Evolutionary conservation across 2,888 invertebrate species (phyloP), one percentile per base, ranked within the genome.

Genomic region (Hesperia comma): DNA sequence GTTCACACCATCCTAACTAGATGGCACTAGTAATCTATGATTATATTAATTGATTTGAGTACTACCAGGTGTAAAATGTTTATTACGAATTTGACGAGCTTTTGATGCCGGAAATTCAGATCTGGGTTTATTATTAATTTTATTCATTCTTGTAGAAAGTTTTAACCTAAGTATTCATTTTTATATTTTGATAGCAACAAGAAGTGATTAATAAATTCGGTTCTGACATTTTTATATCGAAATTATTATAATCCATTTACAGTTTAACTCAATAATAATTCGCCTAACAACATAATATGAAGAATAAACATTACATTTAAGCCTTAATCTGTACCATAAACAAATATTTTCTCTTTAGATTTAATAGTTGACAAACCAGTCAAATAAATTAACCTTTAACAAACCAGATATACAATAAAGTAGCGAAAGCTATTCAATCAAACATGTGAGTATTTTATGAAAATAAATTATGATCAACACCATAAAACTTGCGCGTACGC

Each of bases 1-100:
- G 79, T 86, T 83, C 81, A 1, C 53, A 66, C 21, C 67, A 72
- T 73, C 67, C 57, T 66, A 32, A 60, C 72, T 79, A 87, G 86
- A 80, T 85, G 85, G 84, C 82, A 72, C n/a, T 73, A 79, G 71
- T 54, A 21, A 33, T 61, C 49, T 7, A 55, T 33, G 2, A 43
- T 43, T 37, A 10, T 33, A n/a, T 26, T 26, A 10, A 37, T 37
- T 37, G 10, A 37, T 37, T 37, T 37, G 37, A 37, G 2, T 37
- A n/a, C n/a, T n/a, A n/a, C n/a, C n/a, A n/a, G n/a, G n/a, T 37
- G 3, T 12, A 37, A 8, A 37, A 10, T 37, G 2, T 37, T 37
- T 8, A 37, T 12, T 1, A 37, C 37, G n/a, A n/a, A n/a, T n/a
- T 37, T 37, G 26, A 37, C 2, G 12, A 37, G 10, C 37, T 37